Evolutionary conservation across 2,113 vertebrate genomes (phyloP), one percentile per base, ranked within the genome.

Genomic region (Conger conger): DNA sequence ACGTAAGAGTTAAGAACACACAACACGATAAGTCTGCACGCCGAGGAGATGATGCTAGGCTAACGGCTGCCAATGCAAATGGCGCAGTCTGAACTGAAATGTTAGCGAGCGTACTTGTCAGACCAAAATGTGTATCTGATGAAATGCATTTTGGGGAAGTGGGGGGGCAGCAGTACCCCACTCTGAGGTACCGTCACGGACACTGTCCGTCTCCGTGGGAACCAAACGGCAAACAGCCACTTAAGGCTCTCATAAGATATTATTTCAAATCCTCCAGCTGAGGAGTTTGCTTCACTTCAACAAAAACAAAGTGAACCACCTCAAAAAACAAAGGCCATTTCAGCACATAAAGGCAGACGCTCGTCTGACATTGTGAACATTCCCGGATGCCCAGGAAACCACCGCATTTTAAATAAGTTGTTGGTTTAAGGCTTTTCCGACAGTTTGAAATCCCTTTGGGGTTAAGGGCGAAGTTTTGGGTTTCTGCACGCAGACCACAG

Each of bases 371-470:
- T n/a, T 68, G 60, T 11, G 60, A 73, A 53, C 30, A 35, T 81
- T 79, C 81, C 79, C 37, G 6, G 84, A 42, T 36, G 76, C 68
- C 76, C 84, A 81, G 81, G 81, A 76, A 36, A 76, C 79, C 16
- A 11, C 57, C n/a, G 27, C 68, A 33, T 73, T 73, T n/a, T 73
- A 73, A 33, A 2, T n/a, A 1, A 33, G 68, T 27, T 0, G n/a
- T 33, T 5, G 60, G 60, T 68, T 63, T 13, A 33, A 73, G n/a
- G 33, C 27, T 11, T 33, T 73, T 73, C 68, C 68, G 33, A 27
- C 60, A 4, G 60, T 68, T 68, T 68, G 27, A 20, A n/a, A 73
- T n/a, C 27, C 57, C 57, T 23, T 27, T 63, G 18, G 57, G n/a
- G n/a, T n/a, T 6, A 73, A n/a, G 4, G 15, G 2, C 9, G 23